A percentile compares a stretch with the other conserved stretches of the same genome.
phyloP scores from a whole-genome alignment of 92 coral and sea anemone genomes.

The Zoanthus sansibaricus region DNA sequence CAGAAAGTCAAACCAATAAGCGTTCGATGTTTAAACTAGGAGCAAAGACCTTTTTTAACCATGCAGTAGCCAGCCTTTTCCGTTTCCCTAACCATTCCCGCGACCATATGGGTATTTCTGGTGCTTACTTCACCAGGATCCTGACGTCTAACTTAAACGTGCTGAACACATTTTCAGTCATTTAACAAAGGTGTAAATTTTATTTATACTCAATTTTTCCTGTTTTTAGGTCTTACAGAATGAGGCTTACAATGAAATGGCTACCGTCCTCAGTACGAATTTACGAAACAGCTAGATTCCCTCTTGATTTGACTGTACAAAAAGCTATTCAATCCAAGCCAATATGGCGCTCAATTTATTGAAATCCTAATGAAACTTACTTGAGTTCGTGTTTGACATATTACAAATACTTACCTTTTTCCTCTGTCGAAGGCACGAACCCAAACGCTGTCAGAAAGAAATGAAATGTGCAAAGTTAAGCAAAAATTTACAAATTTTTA shows the following conservation, averaged over 20 bases:
- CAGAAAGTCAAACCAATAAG: background rate
- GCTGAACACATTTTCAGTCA: background rate
- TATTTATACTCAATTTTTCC: constrained; percentile 17
- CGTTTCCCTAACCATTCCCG: constrained; percentile 2
- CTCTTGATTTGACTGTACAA: background rate
- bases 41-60: constrained; percentile 19
- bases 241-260: constrained; percentile 1
- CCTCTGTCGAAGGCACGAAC: too few relatives aligned
- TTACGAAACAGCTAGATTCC: constrained; percentile 12
- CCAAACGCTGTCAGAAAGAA: too few relatives aligned
- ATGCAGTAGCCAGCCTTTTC: constrained; percentile 12
- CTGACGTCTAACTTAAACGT: background rate
- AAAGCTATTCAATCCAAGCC: too few relatives aligned
- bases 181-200: background rate
- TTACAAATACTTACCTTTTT: too few relatives aligned
- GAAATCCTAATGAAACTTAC: too few relatives aligned
- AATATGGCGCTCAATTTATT: too few relatives aligned
- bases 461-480: too few relatives aligned
- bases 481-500: too few relatives aligned
- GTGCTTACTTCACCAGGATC: constrained; percentile 12
- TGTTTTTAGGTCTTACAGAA: background rate
- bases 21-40: too few relatives aligned
- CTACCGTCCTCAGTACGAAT: background rate
- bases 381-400: too few relatives aligned
- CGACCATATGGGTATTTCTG: constrained; percentile 11